Conservation (phyloP, 2,888 invertebrate species). For the Homarus gammarus region DNA sequence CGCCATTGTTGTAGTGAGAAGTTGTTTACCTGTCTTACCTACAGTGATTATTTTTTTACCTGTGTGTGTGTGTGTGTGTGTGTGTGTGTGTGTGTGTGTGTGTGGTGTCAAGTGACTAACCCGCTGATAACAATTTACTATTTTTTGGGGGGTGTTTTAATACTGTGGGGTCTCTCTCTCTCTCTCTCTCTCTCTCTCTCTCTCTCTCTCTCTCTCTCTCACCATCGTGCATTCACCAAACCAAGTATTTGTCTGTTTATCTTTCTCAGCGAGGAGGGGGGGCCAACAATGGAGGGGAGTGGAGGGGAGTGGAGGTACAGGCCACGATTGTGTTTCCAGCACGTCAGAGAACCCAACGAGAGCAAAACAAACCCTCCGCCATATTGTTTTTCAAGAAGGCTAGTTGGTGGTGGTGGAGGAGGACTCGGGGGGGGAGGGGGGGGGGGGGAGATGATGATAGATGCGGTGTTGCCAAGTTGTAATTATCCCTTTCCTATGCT, state of each 20-base stretch:
- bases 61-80: not conserved
- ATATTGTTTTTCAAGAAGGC: slow-evolving; percentile 26
- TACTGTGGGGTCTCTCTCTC: too few species aligned
- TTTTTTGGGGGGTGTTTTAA: too few species aligned
- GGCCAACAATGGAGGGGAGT: not conserved
- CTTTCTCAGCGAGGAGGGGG: not conserved
- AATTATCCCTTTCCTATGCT: too few species aligned
- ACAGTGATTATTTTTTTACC: too few species aligned
- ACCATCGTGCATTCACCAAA: not conserved
- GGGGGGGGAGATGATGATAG: too few species aligned
- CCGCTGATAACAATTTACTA: too few species aligned
- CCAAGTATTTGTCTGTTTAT: not conserved
- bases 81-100: not conserved
- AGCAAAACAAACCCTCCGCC: slow-evolving; percentile 33
- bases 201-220: not conserved
- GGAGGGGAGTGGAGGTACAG: not conserved
- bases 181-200: slow-evolving; percentile 24
- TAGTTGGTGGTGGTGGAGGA: not conserved
- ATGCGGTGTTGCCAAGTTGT: too few species aligned
- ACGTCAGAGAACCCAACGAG: not conserved
- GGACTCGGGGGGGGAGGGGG: too few species aligned
- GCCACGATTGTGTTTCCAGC: slow-evolving; percentile 4
- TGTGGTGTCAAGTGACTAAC: not conserved
- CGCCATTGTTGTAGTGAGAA: too few species aligned
- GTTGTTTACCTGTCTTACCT: too few species aligned